Conservation (phyloP, 2,113 vertebrate species). For the Guaruba guarouba region DNA sequence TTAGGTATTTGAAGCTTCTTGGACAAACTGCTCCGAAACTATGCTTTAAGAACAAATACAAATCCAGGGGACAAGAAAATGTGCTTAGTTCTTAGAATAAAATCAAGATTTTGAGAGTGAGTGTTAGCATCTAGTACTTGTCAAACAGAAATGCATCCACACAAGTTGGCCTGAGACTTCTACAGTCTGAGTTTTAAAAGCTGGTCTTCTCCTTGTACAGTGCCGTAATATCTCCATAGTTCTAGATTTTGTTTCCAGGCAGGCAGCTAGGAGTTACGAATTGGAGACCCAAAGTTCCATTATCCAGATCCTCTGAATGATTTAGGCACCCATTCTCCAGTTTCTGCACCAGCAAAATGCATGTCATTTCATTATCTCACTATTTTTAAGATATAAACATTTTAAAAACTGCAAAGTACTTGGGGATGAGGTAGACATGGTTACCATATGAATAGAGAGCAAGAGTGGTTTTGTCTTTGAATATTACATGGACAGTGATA, state of each 20-base stretch:
- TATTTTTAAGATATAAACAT: neutral
- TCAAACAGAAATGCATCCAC: neutral
- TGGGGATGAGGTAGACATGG: neutral
- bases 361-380: neutral
- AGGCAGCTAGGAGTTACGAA: neutral
- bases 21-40: neutral
- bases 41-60: neutral
- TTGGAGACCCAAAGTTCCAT: neutral
- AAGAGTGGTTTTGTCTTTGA: neutral
- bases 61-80: accelerated
- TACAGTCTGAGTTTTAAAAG: neutral
- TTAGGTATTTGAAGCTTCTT: neutral
- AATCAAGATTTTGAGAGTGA: neutral
- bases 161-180: neutral
- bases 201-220: neutral
- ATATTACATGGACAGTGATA: neutral
- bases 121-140: neutral
- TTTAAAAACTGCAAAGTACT: neutral
- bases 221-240: neutral
- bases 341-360: neutral
- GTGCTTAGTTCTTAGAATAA: neutral
- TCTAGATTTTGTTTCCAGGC: neutral
- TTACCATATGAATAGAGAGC: neutral
- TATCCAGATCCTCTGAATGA: neutral
- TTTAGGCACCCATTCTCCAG: neutral